Conservation (phyloP, 2,888 invertebrate genomes). For the Orchesella flavescens region DNA sequence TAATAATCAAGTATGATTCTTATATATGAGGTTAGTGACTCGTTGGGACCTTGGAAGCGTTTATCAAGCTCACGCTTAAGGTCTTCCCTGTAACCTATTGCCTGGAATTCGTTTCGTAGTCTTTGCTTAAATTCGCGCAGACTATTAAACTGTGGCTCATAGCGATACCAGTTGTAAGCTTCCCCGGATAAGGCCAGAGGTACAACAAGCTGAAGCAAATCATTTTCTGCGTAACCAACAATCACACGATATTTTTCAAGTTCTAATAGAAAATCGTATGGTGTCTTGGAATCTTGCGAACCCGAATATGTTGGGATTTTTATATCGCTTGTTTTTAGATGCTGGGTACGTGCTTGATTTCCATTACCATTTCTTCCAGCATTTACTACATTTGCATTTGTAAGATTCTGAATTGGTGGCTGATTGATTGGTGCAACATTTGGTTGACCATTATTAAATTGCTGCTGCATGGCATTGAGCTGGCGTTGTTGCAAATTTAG, state of each 20-base stretch:
- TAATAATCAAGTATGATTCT: slow-evolving; percentile 45
- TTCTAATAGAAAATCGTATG: slow-evolving; percentile 57
- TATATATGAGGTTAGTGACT: slow-evolving; percentile 51
- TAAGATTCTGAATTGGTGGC: too few species aligned
- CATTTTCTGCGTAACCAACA: slow-evolving; percentile 27
- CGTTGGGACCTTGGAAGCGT: slow-evolving; percentile 51
- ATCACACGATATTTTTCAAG: slow-evolving; percentile 44
- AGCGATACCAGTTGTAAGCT: slow-evolving; percentile 49
- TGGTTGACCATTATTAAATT: too few species aligned
- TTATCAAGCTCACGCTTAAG: slow-evolving; percentile 44
- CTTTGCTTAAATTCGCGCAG: slow-evolving; percentile 37
- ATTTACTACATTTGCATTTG: too few species aligned
- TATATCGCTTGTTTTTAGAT: slow-evolving; percentile 7
- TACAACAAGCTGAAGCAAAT: slow-evolving; percentile 44
- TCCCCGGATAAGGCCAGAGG: slow-evolving; percentile 40
- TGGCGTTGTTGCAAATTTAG: too few species aligned
- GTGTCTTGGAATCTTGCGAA: slow-evolving; percentile 47
- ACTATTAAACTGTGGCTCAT: slow-evolving; percentile 9
- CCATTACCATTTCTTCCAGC: too few species aligned
- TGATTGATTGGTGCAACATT: too few species aligned
- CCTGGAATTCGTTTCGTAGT: slow-evolving; percentile 48
- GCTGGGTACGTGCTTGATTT: neutral
- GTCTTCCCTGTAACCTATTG: slow-evolving; percentile 44
- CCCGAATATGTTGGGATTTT: neutral
- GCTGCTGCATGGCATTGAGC: too few species aligned